Evolutionary conservation across 2,113 vertebrate species (phyloP).

Genomic region (Vidua macroura): DNA sequence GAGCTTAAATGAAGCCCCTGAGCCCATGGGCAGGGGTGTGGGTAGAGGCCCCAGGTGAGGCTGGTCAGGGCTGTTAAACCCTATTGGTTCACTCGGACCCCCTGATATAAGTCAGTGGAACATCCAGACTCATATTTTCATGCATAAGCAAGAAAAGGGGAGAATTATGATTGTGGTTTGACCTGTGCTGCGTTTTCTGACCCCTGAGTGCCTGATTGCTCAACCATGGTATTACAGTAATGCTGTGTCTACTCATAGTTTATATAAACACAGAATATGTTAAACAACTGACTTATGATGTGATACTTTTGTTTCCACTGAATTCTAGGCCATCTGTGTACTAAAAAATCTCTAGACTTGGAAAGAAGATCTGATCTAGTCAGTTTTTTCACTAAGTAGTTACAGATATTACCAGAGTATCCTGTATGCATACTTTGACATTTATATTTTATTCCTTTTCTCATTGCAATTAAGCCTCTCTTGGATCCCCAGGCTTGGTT

Average conservation of each 20-base stretch:
- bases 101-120: not conserved
- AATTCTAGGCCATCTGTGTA: constrained; percentile 43
- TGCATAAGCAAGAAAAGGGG: not conserved
- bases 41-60: not conserved
- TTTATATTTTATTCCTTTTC: not conserved
- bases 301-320: constrained; percentile 45
- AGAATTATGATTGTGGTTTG: constrained; percentile 44
- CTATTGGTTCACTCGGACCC: not conserved
- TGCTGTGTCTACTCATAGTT: constrained; percentile 35
- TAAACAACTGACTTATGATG: constrained; percentile 59
- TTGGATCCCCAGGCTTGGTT: not conserved
- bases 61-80: not conserved
- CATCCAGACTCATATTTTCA: not conserved
- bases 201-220: constrained; percentile 47
- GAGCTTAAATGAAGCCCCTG: not conserved
- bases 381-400: not conserved
- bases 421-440: not conserved
- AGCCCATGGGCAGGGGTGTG: not conserved
- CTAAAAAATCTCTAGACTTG: constrained; percentile 19
- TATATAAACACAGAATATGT: constrained; percentile 44
- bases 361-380: constrained; percentile 22
- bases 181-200: constrained; percentile 27
- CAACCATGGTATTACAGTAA: constrained; percentile 29
- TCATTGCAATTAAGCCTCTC: not conserved
- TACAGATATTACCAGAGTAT: constrained; percentile 18